Conservation (phyloP, 2,113 vertebrate species). For the Bettongia penicillata region DNA sequence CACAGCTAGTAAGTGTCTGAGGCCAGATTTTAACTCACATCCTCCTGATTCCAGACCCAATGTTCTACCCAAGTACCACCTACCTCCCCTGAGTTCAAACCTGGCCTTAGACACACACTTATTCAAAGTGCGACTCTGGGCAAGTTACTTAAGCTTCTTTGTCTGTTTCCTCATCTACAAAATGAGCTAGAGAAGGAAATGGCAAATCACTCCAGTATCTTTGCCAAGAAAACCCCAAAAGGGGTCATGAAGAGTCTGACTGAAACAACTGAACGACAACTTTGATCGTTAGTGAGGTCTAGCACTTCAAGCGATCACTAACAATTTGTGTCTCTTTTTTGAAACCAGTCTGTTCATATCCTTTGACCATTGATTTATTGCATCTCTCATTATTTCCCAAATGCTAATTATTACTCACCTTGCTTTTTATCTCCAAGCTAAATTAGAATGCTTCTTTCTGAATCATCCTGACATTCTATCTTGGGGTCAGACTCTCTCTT, state of each 20-base stretch:
- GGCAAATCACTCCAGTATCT: not conserved
- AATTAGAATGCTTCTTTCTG: not conserved
- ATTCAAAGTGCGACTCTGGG: not conserved
- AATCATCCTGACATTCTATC: not conserved
- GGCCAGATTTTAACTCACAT: no score
- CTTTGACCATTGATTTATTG: not conserved
- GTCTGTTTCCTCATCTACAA: slow-evolving; percentile 27
- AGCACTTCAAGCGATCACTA: not conserved
- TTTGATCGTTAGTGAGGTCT: not conserved
- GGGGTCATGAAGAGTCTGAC: not conserved
- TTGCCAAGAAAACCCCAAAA: not conserved
- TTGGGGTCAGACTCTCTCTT: not conserved
- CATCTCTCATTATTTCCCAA: not conserved
- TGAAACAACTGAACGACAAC: not conserved
- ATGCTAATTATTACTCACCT: not conserved
- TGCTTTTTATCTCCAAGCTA: not conserved
- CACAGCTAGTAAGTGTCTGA: no score
- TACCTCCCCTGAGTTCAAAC: not conserved
- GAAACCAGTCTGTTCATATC: not conserved
- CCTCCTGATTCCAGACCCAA: no score
- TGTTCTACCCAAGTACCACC: no score
- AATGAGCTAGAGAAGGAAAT: not conserved
- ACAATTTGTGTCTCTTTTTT: not conserved
- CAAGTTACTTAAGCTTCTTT: not conserved
- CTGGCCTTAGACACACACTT: slow-evolving; percentile 6